Evolutionary conservation across 2,888 invertebrate species (phyloP), one percentile per base, ranked within the genome.

Genomic region (Kryphioiulus occultus): DNA sequence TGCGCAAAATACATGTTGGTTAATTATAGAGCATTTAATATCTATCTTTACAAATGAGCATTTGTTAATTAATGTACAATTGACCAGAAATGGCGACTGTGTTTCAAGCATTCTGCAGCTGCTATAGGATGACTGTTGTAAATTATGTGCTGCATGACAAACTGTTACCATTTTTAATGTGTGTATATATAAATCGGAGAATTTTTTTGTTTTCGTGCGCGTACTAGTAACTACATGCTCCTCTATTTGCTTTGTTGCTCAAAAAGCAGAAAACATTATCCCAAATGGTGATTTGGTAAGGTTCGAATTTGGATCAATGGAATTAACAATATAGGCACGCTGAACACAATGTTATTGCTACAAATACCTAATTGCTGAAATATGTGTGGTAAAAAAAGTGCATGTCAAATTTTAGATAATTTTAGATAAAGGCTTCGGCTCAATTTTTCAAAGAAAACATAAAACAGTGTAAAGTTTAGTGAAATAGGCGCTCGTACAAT

Each of bases 31-130:
- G 78, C 78, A 78, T 78, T 78, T 78, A 78, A 78, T 78, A 78
- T 78, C 78, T 78, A 78, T 78, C 78, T 78, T 78, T 78, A 78
- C 78, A 78, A 78, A 78, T 30, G 30, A 78, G 26, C 78, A 78
- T 78, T 78, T 78, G 78, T 78, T 78, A 78, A 78, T 78, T 78
- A 78, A 78, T 78, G 78, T 78, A 78, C 78, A 78, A 78, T 78
- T 78, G 30, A 78, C 78, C 78, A 30, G 78, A 78, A 78, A 26
- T 78, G 78, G 78, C 30, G 78, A 30, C 59, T 19, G 26, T 78
- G 78, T 78, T 78, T 78, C 78, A 26, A 78, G 26, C 78, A 78
- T 78, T 78, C 78, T 78, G n/a, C n/a, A n/a, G n/a, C n/a, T n/a
- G 78, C 78, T 78, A 17, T 78, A 78, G 78, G 78, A 78, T 78